Conservation (phyloP, 2,888 invertebrate species). For the Axea sp. region DNA sequence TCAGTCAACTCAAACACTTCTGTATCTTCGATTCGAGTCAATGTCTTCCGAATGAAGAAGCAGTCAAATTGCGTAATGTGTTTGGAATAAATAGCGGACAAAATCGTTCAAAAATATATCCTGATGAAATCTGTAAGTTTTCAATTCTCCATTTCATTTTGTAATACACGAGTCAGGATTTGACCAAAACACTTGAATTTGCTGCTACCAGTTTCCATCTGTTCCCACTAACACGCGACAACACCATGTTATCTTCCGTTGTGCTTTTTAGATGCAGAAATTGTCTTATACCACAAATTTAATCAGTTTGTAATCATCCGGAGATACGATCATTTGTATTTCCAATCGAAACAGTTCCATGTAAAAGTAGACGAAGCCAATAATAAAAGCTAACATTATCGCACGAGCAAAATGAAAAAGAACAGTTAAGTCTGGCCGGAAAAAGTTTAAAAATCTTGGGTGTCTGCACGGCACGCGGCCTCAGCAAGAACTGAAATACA, state of each 20-base stretch:
- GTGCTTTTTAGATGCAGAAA: too few relatives aligned
- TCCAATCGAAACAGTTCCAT: conserved; percentile 72
- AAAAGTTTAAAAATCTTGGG: neutral
- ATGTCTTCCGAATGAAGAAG: conserved; percentile 1
- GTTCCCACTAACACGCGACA: too few relatives aligned
- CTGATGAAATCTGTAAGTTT: too few relatives aligned
- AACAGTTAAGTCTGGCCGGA: too few relatives aligned
- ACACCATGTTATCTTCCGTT: too few relatives aligned
- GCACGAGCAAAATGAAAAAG: conserved; percentile 2
- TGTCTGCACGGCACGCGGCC: conserved; percentile 71
- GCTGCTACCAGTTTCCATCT: too few relatives aligned
- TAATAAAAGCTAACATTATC: conserved; percentile 65
- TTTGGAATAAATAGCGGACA: neutral
- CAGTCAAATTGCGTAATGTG: conserved; percentile 12
- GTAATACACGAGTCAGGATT: too few relatives aligned
- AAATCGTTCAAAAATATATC: too few relatives aligned
- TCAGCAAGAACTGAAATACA: conserved; percentile 72
- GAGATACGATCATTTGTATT: conserved; percentile 71
- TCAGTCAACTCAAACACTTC: conserved; percentile 2
- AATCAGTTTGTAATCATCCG: conserved; percentile 70
- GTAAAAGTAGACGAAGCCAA: conserved; percentile 74
- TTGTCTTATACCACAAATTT: conserved; percentile 73
- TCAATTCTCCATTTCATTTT: too few relatives aligned
- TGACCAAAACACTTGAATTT: too few relatives aligned
- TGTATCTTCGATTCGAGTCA: conserved; percentile 18